Base-by-base conservation (phyloP, 1,140 invertebrate genomes). In the Cyphomyrmex costatus region DNA sequence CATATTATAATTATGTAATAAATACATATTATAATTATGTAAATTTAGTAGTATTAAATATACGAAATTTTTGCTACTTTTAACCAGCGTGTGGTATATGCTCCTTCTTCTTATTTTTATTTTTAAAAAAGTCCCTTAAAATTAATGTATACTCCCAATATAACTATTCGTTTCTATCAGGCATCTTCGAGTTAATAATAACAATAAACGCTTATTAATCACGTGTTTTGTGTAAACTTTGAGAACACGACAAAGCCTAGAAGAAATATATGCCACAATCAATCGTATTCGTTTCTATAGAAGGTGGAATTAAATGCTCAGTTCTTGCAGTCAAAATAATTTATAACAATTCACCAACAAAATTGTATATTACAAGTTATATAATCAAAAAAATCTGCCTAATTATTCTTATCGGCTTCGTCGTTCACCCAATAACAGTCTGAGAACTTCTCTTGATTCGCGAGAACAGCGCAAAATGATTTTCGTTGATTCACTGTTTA, bases 141-240 rank as follows among this genome's bases (percentile, higher is more conserved):
- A n/a, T n/a, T n/a, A n/a, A n/a, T n/a, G n/a, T n/a, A n/a, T n/a
- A n/a, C n/a, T n/a, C n/a, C n/a, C n/a, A n/a, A n/a, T n/a, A n/a
- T 56, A 33, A 68, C 30, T 79, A 42, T 61, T 7, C 5, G 0
- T 53, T 70, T 82, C 65, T 71, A 73, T 80, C 46, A 80, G 63
- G 46, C 65, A 70, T 80, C 14, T 80, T 80, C 7, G n/a, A n/a
- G 36, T 73, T 82, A 82, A 68, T 68, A 56, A 68, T 68, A 46
- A 82, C 7, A 74, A 74, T 46, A 49, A 46, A 83, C 68, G 33
- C 1, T 24, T 33, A 49, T 73, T 83, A 71, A 71, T 60, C 68
- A 42, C 42, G 16, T 21, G 19, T 46, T 73, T 77, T 24, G 21
- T 24, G 30, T 30, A 79, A 70, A 71, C 30, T 21, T 65, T 73